Conservation (phyloP, 2,797 vertebrate species). For the Pseudochirops cupreus region DNA sequence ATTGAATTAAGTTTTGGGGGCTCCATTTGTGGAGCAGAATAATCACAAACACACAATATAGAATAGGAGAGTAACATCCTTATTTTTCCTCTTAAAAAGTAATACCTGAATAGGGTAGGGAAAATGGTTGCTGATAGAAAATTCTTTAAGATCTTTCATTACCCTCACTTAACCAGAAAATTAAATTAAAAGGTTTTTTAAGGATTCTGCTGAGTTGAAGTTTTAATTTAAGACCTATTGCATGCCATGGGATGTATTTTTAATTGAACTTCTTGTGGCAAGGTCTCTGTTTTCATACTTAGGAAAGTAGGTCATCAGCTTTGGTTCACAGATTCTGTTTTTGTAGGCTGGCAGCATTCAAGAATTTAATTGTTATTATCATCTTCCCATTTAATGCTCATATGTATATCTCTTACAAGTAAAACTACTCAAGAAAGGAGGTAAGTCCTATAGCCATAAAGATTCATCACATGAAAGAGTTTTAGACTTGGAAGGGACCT, state of each 20-base stretch:
- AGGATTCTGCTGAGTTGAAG: conserved; percentile 14
- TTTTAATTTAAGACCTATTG: conserved; percentile 12
- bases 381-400: conserved; percentile 7
- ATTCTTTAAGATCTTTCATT: background rate
- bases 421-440: background rate
- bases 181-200: conserved; percentile 42
- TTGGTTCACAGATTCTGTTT: background rate
- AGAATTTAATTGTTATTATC: conserved; percentile 13
- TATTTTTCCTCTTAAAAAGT: conserved; percentile 8
- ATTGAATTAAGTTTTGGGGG: no score
- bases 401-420: background rate
- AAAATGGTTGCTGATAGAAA: conserved; percentile 59
- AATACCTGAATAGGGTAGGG: conserved; percentile 34
- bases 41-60: background rate
- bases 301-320: background rate
- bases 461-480: background rate
- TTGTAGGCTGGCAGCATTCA: background rate
- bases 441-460: conserved; percentile 13
- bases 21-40: no score
- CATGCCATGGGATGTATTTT: background rate
- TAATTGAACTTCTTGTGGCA: background rate
- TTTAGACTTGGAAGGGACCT: background rate
- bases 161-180: background rate
- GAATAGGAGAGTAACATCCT: conserved; percentile 1
- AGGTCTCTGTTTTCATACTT: conserved; percentile 35